phyloP scores from a whole-genome alignment of 2,113 vertebrate species.

The Morone saxatilis region DNA sequence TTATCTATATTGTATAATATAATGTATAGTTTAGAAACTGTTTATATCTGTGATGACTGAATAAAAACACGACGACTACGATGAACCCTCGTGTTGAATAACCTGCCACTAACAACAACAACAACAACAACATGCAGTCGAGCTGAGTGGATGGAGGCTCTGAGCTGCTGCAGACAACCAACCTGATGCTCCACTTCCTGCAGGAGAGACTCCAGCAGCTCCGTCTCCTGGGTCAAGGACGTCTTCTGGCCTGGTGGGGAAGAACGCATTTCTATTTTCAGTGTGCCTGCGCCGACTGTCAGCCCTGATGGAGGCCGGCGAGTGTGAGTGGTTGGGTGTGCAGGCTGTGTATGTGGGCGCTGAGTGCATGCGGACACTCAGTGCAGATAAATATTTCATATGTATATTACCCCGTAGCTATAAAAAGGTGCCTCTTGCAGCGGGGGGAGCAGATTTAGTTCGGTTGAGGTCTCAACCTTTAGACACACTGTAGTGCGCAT shows the following conservation, averaged over 20 bases:
- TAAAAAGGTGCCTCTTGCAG: conserved; percentile 50
- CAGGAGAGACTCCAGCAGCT: conserved; percentile 96
- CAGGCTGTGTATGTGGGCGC: conserved; percentile 38
- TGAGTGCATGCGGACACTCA: conserved; percentile 54
- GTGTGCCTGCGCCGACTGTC: conserved; percentile 48
- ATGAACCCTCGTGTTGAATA: too few relatives aligned
- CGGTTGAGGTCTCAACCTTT: conserved; percentile 22
- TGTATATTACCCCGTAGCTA: conserved; percentile 35
- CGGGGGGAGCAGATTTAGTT: conserved; percentile 6
- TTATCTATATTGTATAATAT: too few relatives aligned
- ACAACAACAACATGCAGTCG: neutral
- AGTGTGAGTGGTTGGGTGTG: conserved; percentile 41
- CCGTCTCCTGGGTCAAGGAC: conserved; percentile 98
- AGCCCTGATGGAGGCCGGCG: conserved; percentile 48
- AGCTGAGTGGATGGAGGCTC: conserved; percentile 3
- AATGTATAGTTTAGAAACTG: too few relatives aligned
- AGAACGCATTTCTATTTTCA: conserved; percentile 70
- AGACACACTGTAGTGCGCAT: conserved; percentile 4
- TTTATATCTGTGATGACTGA: too few relatives aligned
- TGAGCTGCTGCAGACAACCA: conserved; percentile 30
- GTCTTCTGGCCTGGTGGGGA: conserved; percentile 94
- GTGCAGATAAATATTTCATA: conserved; percentile 72
- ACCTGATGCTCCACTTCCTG: conserved; percentile 99
- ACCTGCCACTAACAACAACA: neutral
- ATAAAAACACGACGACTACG: neutral